Percentiles rank a stretch among this genome's conserved stretches.
phyloP scores from a whole-genome alignment of 1,140 invertebrate genomes.

The Penaeus vannamei region DNA sequence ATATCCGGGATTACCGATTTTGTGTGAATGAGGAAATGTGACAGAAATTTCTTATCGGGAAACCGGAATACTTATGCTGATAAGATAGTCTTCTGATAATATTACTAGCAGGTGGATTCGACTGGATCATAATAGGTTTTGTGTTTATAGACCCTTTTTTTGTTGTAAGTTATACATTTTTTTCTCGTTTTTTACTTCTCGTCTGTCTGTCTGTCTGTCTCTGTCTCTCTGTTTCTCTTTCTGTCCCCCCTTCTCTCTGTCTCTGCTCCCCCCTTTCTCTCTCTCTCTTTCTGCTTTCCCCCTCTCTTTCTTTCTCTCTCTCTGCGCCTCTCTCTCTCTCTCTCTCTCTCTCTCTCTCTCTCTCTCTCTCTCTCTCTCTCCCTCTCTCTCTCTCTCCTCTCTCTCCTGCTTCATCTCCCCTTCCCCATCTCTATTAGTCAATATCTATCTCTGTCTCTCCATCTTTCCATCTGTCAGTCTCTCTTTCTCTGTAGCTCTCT shows the following conservation, averaged over 20 bases:
- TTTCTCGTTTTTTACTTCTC: no score
- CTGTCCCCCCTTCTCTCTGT: not conserved
- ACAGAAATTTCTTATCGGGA: no score
- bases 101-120: no score
- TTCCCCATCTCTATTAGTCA: not conserved
- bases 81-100: no score
- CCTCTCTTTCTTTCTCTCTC: not conserved
- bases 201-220: not conserved
- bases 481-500: not conserved
- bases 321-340: not conserved
- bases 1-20: no score
- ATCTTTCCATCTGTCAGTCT: not conserved
- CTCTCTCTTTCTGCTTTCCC: constrained; percentile 4
- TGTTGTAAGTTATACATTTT: no score
- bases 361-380: not conserved
- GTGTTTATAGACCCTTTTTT: no score
- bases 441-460: not conserved
- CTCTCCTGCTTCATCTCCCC: not conserved
- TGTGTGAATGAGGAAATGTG: no score
- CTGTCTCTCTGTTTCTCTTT: not conserved
- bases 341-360: not conserved
- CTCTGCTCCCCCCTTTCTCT: not conserved
- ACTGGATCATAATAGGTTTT: no score
- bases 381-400: not conserved
- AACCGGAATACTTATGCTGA: no score